Percentiles rank a stretch among this genome's conserved stretches.
These are phyloP conservation scores for Streptopelia turtur DNA, from an alignment of 2,797 vertebrate species.

Conservation along the genomic window DNA sequence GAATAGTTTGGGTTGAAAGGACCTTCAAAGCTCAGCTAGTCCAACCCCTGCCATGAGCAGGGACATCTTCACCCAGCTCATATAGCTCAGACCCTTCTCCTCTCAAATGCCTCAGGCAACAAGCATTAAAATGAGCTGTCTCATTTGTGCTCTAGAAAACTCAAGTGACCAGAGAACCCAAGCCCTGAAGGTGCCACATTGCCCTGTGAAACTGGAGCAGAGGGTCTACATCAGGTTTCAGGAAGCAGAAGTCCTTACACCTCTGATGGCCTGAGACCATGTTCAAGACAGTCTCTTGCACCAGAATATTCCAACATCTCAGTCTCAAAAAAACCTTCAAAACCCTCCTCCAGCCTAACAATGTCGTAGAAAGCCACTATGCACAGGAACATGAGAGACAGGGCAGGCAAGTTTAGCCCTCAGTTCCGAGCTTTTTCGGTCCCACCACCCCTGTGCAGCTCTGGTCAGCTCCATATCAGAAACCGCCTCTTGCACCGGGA, in stretches of 20 bases:
- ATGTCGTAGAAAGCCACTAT: background rate
- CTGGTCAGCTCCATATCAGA: background rate
- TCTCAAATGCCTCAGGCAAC: background rate
- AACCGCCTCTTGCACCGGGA: background rate
- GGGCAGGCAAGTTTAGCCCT: background rate
- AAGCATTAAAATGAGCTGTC: background rate
- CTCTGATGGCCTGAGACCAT: too few relatives aligned
- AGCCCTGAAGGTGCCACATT: background rate
- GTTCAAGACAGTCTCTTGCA: accelerated
- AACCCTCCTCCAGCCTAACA: background rate
- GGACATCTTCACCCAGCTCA: too few relatives aligned
- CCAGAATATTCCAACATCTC: background rate
- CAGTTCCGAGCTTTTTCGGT: background rate
- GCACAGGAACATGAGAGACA: background rate
- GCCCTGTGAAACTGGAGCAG: background rate
- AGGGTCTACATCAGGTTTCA: accelerated
- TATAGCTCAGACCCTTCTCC: background rate
- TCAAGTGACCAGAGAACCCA: background rate
- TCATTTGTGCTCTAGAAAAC: background rate
- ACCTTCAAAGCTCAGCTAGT: too few relatives aligned
- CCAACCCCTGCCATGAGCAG: too few relatives aligned
- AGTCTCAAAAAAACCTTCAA: background rate
- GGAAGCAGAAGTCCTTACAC: background rate
- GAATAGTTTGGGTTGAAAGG: too few relatives aligned
- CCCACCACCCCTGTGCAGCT: background rate